phyloP scores from a whole-genome alignment of 2,797 vertebrate species.

The Dryobates pubescens region DNA sequence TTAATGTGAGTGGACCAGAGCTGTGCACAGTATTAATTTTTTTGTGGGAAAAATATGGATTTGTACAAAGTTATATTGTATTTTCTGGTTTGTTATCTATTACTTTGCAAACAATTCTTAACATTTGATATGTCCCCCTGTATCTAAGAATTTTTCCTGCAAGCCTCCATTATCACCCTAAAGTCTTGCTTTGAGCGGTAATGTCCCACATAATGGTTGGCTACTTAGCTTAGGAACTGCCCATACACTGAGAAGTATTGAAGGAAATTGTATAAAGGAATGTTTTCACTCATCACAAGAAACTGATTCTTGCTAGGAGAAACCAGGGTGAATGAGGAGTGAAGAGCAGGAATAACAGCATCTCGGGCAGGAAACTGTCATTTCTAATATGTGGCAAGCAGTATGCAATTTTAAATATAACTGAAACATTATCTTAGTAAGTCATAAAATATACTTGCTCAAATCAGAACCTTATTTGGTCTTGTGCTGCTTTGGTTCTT shows the following conservation, averaged over 20 bases:
- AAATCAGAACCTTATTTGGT: background rate
- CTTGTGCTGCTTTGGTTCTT: background rate
- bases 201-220: background rate
- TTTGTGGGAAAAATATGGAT: background rate
- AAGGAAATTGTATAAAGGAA: background rate
- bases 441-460: background rate
- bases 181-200: background rate
- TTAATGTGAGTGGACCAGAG: background rate
- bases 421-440: background rate
- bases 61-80: background rate
- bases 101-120: background rate
- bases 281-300: background rate
- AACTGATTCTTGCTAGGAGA: background rate
- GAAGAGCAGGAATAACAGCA: background rate
- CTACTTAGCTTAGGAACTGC: background rate
- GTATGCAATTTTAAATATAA: background rate
- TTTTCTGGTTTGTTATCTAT: background rate
- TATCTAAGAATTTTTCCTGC: background rate
- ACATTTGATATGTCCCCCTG: rapidly evolving
- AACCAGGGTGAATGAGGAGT: background rate
- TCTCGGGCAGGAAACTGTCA: background rate
- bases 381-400: background rate
- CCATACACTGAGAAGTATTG: background rate
- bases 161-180: background rate
- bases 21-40: background rate